Percentiles rank a stretch among this genome's conserved stretches.
Evolutionary conservation across 1,140 invertebrate species (phyloP).

Genomic region (Spodoptera frugiperda): DNA sequence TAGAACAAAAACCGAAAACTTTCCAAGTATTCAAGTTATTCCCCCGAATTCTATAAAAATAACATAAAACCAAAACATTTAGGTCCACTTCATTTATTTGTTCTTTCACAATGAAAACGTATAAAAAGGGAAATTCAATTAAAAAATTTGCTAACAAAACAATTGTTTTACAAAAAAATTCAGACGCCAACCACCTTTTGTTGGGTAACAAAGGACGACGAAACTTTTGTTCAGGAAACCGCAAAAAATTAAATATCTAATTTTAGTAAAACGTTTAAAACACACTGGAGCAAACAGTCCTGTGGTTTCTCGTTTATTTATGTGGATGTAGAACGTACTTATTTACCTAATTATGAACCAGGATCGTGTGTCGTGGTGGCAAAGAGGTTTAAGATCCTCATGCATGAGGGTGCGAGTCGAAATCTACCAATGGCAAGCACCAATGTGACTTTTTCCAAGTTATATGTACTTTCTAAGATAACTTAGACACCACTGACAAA

Average conservation of each 20-base stretch:
- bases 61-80: not conserved
- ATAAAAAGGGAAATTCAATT: constrained; percentile 32
- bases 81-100: constrained; percentile 15
- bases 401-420: too few relatives aligned
- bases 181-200: constrained; percentile 27
- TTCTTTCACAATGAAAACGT: constrained; percentile 10
- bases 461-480: too few relatives aligned
- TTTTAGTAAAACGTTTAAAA: not conserved
- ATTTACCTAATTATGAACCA: too few relatives aligned
- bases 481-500: too few relatives aligned
- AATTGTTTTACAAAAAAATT: constrained; percentile 37
- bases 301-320: not conserved
- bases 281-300: too few relatives aligned
- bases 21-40: not conserved
- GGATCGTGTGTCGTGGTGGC: too few relatives aligned
- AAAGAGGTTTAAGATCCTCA: too few relatives aligned
- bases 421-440: too few relatives aligned
- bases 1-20: not conserved
- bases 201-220: constrained; percentile 17
- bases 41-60: not conserved
- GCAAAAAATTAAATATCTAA: constrained; percentile 21
- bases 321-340: too few relatives aligned
- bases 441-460: too few relatives aligned
- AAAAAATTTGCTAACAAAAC: constrained; percentile 21
- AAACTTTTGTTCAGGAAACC: constrained; percentile 23